Evolutionary conservation across 2,888 invertebrate species (phyloP).

Genomic region (Tholera decimalis): DNA sequence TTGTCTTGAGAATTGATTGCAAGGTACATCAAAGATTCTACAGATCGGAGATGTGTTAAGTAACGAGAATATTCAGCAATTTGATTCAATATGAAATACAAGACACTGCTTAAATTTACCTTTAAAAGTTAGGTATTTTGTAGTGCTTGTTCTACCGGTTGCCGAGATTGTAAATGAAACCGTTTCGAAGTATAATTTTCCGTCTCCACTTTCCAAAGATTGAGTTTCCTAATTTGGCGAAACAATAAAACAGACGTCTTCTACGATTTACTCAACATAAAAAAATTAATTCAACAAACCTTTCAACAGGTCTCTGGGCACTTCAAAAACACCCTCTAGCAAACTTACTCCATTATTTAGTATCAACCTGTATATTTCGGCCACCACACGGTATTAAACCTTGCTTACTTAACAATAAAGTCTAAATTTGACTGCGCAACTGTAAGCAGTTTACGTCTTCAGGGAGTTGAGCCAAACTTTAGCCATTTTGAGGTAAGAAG

Average conservation of each 20-base stretch:
- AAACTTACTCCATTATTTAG: constrained; percentile 80
- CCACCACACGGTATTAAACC: constrained; percentile 59
- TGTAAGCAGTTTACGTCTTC: constrained; percentile 69
- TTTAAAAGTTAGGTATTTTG: neutral
- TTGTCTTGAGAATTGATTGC: neutral
- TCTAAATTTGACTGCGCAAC: constrained; percentile 66
- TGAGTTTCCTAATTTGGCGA: constrained; percentile 15
- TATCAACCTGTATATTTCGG: constrained; percentile 72
- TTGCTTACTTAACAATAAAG: constrained; percentile 65
- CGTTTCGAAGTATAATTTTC: neutral
- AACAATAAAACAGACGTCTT: constrained; percentile 39
- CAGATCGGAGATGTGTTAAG: neutral
- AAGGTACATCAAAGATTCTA: neutral
- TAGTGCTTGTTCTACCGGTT: neutral
- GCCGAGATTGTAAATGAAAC: neutral
- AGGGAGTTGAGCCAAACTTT: constrained; percentile 75
- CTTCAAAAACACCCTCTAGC: constrained; percentile 77
- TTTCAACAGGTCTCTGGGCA: constrained; percentile 79
- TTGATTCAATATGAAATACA: neutral
- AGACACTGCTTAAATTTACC: neutral
- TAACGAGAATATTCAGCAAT: neutral
- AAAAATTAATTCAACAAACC: constrained; percentile 70
- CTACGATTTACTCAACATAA: constrained; percentile 61
- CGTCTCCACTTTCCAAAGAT: neutral
- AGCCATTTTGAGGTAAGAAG: constrained; percentile 87